Percentiles rank a stretch among this genome's conserved stretches.
These are phyloP conservation scores for Pterocles burchelli DNA, from an alignment of 2,113 vertebrate species.

Conservation along the genomic window DNA sequence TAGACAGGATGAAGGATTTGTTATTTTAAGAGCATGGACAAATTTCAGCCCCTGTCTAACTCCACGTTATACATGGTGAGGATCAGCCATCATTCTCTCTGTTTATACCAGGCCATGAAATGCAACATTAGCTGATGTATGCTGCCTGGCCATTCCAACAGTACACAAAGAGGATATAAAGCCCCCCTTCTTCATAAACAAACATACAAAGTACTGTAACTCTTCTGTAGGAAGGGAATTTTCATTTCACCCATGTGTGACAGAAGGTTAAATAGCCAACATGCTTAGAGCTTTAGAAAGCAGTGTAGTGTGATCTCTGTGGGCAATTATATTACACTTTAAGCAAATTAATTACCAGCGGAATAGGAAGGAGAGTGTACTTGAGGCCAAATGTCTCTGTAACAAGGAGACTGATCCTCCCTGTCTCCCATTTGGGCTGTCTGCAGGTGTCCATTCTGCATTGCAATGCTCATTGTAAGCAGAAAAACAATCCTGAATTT, in stretches of 20 bases:
- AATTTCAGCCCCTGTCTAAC: background rate
- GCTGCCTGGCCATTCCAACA: background rate
- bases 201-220: background rate
- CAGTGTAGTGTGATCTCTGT: background rate
- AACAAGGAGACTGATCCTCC: background rate
- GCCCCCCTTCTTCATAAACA: background rate
- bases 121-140: background rate
- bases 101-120: constrained; percentile 3
- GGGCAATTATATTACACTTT: background rate
- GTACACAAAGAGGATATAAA: background rate
- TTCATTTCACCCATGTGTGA: constrained; percentile 1
- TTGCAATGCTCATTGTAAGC: background rate
- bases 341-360: constrained; percentile 5
- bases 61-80: background rate
- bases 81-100: background rate
- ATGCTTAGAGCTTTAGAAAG: background rate
- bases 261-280: background rate
- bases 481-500: background rate
- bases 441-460: background rate
- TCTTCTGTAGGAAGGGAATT: background rate
- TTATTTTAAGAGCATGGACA: constrained; percentile 17
- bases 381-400: constrained; percentile 20
- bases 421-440: background rate
- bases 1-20: background rate
- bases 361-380: background rate